phyloP scores from a whole-genome alignment of 2,113 vertebrate species.

The Myiozetetes cayanensis region DNA sequence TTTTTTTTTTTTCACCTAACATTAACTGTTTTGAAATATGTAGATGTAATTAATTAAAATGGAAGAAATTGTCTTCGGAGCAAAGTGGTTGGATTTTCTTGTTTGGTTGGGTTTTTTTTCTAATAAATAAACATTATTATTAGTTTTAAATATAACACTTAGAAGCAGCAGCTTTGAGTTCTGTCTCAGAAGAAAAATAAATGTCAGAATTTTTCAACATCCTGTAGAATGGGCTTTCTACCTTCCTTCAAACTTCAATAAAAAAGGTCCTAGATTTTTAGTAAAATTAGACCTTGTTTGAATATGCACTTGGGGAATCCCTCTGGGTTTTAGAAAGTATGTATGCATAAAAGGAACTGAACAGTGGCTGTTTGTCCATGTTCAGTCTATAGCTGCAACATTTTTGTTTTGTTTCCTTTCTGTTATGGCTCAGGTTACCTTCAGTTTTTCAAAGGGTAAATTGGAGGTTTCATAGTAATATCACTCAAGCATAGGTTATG shows the following conservation, averaged over 20 bases:
- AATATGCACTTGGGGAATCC: background rate
- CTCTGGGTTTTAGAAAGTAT: background rate
- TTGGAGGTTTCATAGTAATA: background rate
- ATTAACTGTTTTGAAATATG: background rate
- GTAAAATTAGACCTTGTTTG: background rate
- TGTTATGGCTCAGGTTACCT: background rate
- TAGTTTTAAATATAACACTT: background rate
- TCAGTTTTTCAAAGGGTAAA: background rate
- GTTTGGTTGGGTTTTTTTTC: rapidly evolving
- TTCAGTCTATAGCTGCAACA: background rate
- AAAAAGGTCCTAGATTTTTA: background rate
- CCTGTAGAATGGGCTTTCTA: background rate
- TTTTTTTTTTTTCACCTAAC: background rate
- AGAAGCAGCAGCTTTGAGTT: background rate
- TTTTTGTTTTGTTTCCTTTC: background rate
- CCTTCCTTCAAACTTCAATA: background rate
- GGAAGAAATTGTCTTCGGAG: background rate
- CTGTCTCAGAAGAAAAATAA: background rate
- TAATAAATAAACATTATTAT: background rate
- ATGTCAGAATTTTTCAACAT: background rate
- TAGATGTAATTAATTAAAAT: background rate
- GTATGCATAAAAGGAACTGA: background rate
- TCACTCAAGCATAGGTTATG: background rate
- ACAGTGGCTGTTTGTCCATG: background rate
- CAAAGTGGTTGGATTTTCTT: background rate